Base-by-base conservation (phyloP, 2,888 invertebrate genomes). In the Pyralis farinalis region DNA sequence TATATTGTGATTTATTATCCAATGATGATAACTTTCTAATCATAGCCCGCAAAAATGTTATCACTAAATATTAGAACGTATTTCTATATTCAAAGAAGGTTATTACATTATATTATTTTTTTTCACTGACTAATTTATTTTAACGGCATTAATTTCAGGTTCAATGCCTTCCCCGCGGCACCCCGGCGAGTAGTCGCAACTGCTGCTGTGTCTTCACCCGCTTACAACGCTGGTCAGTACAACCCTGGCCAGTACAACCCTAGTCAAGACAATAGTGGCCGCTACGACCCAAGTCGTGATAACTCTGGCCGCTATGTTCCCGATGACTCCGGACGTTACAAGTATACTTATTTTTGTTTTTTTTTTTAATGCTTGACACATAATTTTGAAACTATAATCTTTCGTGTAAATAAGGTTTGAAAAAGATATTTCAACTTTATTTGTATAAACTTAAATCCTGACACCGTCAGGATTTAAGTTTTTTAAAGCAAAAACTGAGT, bases 321-420 rank as follows among this genome's bases (percentile, higher is more conserved):
- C 20, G 79, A 72, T 52, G 55, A 55, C 33, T 46, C 61, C 8
- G 63, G 63, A 8, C 53, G 58, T 9, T 86, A 85, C 69, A 73
- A 83, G 85, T 85, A 58, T 65, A 77, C 61, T 11, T 12, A 3
- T 21, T 10, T n/a, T n/a, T n/a, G n/a, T n/a, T n/a, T n/a, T n/a
- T n/a, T n/a, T n/a, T n/a, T n/a, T n/a, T n/a, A n/a, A n/a, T n/a
- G n/a, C n/a, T n/a, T n/a, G n/a, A n/a, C n/a, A n/a, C n/a, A n/a
- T n/a, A n/a, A n/a, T n/a, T n/a, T n/a, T n/a, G n/a, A n/a, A n/a
- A n/a, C n/a, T n/a, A n/a, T n/a, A n/a, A n/a, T n/a, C n/a, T n/a
- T n/a, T n/a, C n/a, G n/a, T n/a, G n/a, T n/a, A n/a, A n/a, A n/a
- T n/a, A n/a, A n/a, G n/a, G n/a, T n/a, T n/a, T n/a, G n/a, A n/a